These are phyloP conservation scores for Nomada fabriciana DNA, from an alignment of 2,888 invertebrate genomes.

Conservation along the genomic window DNA sequence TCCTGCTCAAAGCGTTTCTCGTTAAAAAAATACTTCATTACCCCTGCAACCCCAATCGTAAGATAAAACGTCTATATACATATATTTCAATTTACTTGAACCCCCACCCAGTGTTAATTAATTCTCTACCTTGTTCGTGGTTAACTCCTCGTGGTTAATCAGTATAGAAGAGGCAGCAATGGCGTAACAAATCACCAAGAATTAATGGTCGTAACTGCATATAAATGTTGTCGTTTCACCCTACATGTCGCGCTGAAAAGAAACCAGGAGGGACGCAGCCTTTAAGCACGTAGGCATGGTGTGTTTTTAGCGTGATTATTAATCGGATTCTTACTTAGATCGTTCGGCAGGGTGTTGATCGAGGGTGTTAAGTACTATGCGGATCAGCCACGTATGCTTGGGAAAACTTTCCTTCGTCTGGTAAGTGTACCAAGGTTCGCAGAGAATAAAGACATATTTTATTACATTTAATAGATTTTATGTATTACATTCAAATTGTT, in stretches of 20 bases:
- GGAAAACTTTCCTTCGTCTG: slow-evolving; percentile 94
- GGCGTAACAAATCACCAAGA: slow-evolving; percentile 12
- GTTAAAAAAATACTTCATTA: slow-evolving; percentile 3
- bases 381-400: slow-evolving; percentile 94
- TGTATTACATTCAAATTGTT: not conserved
- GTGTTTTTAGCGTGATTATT: slow-evolving; percentile 82
- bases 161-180: not conserved
- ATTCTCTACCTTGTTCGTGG: slow-evolving; percentile 10
- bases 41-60: not conserved
- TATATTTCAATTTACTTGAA: slow-evolving; percentile 38
- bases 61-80: slow-evolving; percentile 4
- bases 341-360: slow-evolving; percentile 91
- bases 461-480: not conserved
- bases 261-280: slow-evolving; percentile 32
- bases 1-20: slow-evolving; percentile 21
- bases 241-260: slow-evolving; percentile 48
- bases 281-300: slow-evolving; percentile 77
- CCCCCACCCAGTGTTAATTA: slow-evolving; percentile 32
- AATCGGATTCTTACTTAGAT: slow-evolving; percentile 84
- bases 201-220: slow-evolving; percentile 32
- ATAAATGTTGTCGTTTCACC: slow-evolving; percentile 14
- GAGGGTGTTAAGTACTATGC: slow-evolving; percentile 97
- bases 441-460: not conserved
- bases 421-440: slow-evolving; percentile 79
- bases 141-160: slow-evolving; percentile 31